Evolutionary conservation across 2,797 vertebrate genomes (phyloP), one percentile per base, ranked within the genome.

Genomic region (Artibeus lituratus): DNA sequence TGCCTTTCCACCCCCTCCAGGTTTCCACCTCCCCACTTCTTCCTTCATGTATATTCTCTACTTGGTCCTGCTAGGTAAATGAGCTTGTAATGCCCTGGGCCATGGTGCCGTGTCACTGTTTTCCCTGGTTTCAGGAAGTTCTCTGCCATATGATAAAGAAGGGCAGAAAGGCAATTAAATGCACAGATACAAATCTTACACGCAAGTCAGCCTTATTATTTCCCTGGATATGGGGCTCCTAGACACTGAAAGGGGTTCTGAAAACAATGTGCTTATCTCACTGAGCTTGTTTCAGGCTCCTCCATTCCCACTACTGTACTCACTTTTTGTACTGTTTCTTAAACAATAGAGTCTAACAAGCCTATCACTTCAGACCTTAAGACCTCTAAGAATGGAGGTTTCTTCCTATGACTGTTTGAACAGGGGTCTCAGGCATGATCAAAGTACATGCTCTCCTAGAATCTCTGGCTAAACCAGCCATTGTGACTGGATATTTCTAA

Each of bases 121-220:
- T 91, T n/a, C 37, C 81, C 44, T 87, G 70, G 10, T 70, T 96
- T 95, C 32, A 62, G 55, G 93, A 87, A 65, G n/a, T 11, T 65
- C 49, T 83, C 37, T n/a, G 39, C 35, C 39, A 35, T 7, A 16
- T 57, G 53, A 74, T 65, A 91, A 80, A 86, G 49, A 74, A 78
- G 47, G 32, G 35, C 62, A 8, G 53, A 93, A 73, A 37, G 37
- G 12, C 35, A 26, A 44, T 44, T 3, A 67, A 93, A 89, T 74
- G 44, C 74, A 91, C 22, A 80, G 32, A 62, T 51, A 42, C 37
- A 44, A 55, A 19, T 37, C 49, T 65, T 85, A 29, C 10, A 73
- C 76, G 70, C 76, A 55, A 44, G 32, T 90, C 69, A 90, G 37
- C 19, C 24, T 35, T 42, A 29, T 87, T 78, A 47, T 32, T 59